Evolutionary conservation across 1,140 invertebrate genomes (phyloP).

Genomic region (Chionoecetes opilio): DNA sequence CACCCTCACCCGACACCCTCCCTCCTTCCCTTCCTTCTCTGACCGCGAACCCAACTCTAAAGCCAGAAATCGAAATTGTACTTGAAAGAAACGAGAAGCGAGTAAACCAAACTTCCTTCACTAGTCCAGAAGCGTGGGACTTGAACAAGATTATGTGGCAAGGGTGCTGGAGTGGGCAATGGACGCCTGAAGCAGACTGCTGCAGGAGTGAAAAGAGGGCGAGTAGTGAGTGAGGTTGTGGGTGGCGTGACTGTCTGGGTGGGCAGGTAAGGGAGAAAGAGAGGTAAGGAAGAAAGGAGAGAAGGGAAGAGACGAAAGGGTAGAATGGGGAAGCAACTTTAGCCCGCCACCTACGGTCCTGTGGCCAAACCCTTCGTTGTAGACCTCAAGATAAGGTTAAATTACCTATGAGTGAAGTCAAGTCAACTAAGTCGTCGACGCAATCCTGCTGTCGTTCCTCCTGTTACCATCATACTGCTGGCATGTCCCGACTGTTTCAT

Average conservation of each 20-base stretch:
- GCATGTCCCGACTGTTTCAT: neutral
- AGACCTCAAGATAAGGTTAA: neutral
- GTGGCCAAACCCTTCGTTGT: slow-evolving; percentile 3
- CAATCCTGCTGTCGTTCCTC: neutral
- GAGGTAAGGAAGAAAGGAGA: neutral
- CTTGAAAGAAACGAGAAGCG: neutral
- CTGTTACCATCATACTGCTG: neutral
- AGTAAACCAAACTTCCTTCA: neutral
- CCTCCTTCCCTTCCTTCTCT: slow-evolving; percentile 17
- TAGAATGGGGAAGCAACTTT: neutral
- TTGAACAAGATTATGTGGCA: neutral
- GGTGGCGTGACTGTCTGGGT: neutral
- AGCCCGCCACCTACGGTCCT: neutral
- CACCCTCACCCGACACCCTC: neutral
- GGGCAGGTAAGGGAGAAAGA: neutral
- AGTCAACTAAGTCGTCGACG: neutral
- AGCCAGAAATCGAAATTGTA: slow-evolving; percentile 29
- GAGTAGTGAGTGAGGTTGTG: neutral
- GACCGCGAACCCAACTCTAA: neutral
- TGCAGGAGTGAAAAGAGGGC: neutral
- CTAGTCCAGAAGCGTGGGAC: neutral
- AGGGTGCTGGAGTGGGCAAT: neutral
- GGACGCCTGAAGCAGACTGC: neutral
- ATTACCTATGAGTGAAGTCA: neutral
- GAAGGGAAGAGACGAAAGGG: neutral